A percentile compares a stretch with the other conserved stretches of the same genome.
Conservation (phyloP, 1,140 invertebrate genomes). For the Pinna nobilis region DNA sequence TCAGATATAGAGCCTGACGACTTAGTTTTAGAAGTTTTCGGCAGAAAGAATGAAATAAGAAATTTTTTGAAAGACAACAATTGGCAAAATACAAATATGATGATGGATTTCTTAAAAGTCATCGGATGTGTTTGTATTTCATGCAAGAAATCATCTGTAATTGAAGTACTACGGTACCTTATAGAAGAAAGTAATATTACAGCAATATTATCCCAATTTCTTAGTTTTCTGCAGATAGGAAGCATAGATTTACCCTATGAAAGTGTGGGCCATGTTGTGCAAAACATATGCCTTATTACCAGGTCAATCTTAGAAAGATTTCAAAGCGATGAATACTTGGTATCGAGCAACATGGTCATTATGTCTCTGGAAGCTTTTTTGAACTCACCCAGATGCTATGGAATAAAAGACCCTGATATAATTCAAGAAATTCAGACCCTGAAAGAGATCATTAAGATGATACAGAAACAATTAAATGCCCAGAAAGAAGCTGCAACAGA, state of each 20-base stretch:
- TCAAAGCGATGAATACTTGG: too few species aligned
- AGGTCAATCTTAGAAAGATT: not conserved
- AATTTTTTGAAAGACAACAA: too few species aligned
- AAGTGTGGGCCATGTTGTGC: constrained; percentile 1
- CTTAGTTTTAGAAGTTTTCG: too few species aligned
- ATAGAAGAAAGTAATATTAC: not conserved
- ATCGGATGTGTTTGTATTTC: too few species aligned
- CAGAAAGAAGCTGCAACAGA: constrained; percentile 5
- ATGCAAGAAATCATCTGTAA: not conserved
- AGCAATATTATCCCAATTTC: not conserved
- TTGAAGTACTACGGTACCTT: not conserved
- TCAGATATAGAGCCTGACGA: too few species aligned
- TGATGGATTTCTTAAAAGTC: too few species aligned
- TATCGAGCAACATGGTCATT: too few species aligned
- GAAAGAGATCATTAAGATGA: not conserved
- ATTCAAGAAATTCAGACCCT: not conserved
- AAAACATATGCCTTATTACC: constrained; percentile 11
- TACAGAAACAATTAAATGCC: not conserved
- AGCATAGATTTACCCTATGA: not conserved
- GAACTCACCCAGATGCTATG: not conserved
- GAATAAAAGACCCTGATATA: not conserved
- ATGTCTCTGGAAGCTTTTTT: not conserved
- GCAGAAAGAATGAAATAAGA: too few species aligned
- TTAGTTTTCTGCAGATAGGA: not conserved
- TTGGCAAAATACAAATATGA: too few species aligned